Conservation (phyloP, 2,888 invertebrate genomes). For the Nezara viridula region DNA sequence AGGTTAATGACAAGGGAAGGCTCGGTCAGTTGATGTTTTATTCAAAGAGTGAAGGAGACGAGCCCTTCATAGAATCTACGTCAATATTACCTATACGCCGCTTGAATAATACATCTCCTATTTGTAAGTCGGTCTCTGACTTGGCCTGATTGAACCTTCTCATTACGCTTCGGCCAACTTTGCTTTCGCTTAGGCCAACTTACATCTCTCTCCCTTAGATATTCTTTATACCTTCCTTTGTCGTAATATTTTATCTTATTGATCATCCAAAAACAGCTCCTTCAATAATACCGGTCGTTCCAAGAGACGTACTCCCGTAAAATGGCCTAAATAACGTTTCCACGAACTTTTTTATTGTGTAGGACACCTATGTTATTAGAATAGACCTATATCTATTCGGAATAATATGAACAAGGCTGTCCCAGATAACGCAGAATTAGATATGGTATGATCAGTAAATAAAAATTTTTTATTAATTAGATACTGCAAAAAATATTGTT, state of each 20-base stretch:
- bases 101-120: constrained; percentile 56
- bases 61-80: constrained; percentile 58
- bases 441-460: too few relatives aligned
- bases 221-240: constrained; percentile 6
- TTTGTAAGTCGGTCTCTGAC: constrained; percentile 51
- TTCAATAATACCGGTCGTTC: neutral
- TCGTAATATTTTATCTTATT: neutral
- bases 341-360: neutral
- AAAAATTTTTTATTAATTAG: too few relatives aligned
- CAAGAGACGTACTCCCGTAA: neutral
- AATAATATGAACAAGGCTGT: too few relatives aligned
- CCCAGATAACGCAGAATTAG: too few relatives aligned
- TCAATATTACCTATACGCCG: constrained; percentile 58
- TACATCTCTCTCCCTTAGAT: constrained; percentile 12
- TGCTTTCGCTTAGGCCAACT: constrained; percentile 45
- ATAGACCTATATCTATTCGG: too few relatives aligned
- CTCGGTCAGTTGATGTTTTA: constrained; percentile 58
- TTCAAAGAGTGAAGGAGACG: constrained; percentile 47
- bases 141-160: constrained; percentile 49
- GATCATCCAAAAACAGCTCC: neutral
- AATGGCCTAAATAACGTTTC: neutral
- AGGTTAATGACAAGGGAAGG: constrained; percentile 42
- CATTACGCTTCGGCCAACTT: constrained; percentile 46
- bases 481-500: too few relatives aligned
- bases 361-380: too few relatives aligned